phyloP scores from a whole-genome alignment of 2,113 vertebrate genomes.

The Alces alces region DNA sequence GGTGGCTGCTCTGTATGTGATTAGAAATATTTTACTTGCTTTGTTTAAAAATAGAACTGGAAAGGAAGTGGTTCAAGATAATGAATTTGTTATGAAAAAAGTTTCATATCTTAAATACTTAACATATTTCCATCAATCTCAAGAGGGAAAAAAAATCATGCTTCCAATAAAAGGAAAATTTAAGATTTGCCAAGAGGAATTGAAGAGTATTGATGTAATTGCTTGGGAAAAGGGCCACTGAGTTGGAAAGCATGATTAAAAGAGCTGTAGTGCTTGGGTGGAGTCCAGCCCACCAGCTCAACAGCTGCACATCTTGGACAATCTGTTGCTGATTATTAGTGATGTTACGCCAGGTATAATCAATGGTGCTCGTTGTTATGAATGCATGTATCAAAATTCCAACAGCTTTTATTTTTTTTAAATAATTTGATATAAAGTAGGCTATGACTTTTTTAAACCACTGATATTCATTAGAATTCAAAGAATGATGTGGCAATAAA shows the following conservation, averaged over 20 bases:
- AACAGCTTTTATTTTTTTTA: background rate
- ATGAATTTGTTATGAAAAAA: slow-evolving; percentile 6
- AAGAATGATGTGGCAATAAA: background rate
- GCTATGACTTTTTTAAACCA: background rate
- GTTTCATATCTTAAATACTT: slow-evolving; percentile 31
- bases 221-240: background rate
- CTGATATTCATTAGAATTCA: background rate
- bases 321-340: slow-evolving; percentile 66
- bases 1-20: background rate
- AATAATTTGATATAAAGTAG: background rate
- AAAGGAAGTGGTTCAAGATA: slow-evolving; percentile 27
- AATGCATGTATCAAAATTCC: slow-evolving; percentile 58
- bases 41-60: background rate
- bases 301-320: slow-evolving; percentile 58
- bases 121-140: background rate
- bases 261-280: background rate
- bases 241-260: slow-evolving; percentile 38
- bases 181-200: slow-evolving; percentile 41
- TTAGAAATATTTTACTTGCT: slow-evolving; percentile 13
- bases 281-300: slow-evolving; percentile 57
- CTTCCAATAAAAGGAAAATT: background rate
- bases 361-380: slow-evolving; percentile 1
- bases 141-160: background rate
- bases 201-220: slow-evolving; percentile 36
- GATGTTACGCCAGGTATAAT: slow-evolving; percentile 23